Evolutionary conservation across 1,140 invertebrate genomes (phyloP), one percentile per base, ranked within the genome.

Genomic region (Drosophila athabasca): DNA sequence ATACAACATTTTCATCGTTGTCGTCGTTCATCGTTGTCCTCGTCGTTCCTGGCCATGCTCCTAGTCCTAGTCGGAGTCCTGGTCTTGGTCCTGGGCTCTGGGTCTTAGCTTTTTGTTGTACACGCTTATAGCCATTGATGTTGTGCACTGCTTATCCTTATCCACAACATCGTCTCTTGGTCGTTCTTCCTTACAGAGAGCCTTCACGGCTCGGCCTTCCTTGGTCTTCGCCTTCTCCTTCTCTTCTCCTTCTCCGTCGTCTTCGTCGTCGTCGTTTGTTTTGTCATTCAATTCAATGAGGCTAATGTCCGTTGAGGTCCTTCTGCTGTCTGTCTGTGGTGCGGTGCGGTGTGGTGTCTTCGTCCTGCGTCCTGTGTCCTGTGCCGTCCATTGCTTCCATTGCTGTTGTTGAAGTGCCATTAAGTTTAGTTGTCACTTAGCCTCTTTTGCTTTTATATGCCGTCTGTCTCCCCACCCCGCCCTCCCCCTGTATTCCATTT

Each of bases 401-500:
- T 90, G 85, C 81, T 90, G 85, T 85, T 87, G 83, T 88, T 88
- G 84, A 88, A 90, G 87, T 90, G 85, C 87, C 87, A 90, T 90
- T 90, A 90, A 90, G 87, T 90, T 90, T 85, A 90, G 87, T 80
- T 90, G 85, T 90, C 87, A 90, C 87, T 90, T 90, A 90, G 87
- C 87, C 87, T 90, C 81, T 90, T 57, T 90, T 88, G 83, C 83
- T 83, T 88, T 87, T 87, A 87, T 87, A 87, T 88, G 83, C 70
- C 79, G 59, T 71, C 50, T 68, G 59, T 55, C 62, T 5, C 24
- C 24, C 4, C 24, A 5, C 24, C 5, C 4, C 1, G 0, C 24
- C 0, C 4, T 31, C 52, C 43, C 22, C 29, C 15, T 17, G 8
- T 11, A 7, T 9, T 60, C 60, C 57, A 59, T 70, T 79, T 69